Evolutionary conservation across 2,888 invertebrate species (phyloP).

Genomic region (Nasonia oneida): DNA sequence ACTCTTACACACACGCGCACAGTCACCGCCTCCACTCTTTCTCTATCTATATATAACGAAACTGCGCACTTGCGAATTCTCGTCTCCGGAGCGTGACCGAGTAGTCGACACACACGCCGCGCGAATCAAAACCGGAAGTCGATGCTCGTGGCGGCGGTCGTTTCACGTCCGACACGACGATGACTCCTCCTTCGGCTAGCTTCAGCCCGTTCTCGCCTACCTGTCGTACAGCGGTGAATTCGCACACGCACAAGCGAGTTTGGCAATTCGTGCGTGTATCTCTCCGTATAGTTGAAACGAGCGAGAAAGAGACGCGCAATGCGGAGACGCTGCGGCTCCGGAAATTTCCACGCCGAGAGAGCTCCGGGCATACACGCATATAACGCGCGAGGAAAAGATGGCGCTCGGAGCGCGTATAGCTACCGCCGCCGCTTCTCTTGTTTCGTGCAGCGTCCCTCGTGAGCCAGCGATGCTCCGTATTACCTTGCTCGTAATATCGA

Average conservation of each 20-base stretch:
- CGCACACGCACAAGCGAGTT: no score
- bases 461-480: not conserved
- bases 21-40: not conserved
- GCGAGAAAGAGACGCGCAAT: not conserved
- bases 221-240: not conserved
- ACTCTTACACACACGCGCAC: not conserved
- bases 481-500: not conserved
- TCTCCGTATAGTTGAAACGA: not conserved
- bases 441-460: constrained; percentile 41
- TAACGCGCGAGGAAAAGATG: constrained; percentile 50
- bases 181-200: not conserved
- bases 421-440: constrained; percentile 49
- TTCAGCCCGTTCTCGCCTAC: not conserved
- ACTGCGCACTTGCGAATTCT: constrained; percentile 52
- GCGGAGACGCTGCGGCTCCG: constrained; percentile 9
- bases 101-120: constrained; percentile 24
- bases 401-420: constrained; percentile 11
- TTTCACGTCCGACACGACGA: not conserved
- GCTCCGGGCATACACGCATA: not conserved
- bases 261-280: not conserved
- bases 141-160: not conserved
- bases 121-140: constrained; percentile 43
- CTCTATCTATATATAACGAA: not conserved
- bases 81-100: not conserved
- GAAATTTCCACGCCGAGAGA: constrained; percentile 32